These are phyloP conservation scores for Delia radicum DNA, from an alignment of 1,140 invertebrate genomes.

Conservation along the genomic window DNA sequence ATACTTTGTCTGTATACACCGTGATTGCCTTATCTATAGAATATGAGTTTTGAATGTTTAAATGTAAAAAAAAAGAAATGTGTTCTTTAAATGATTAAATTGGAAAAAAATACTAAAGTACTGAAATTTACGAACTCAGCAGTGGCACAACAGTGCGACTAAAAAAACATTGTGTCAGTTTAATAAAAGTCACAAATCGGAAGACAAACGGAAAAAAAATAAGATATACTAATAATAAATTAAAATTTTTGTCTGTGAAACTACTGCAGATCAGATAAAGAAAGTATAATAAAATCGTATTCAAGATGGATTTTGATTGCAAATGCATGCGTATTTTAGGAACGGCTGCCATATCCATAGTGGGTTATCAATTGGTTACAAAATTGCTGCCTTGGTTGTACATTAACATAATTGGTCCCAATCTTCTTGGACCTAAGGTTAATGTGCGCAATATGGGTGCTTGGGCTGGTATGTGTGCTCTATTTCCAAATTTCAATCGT, in stretches of 20 bases:
- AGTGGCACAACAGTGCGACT: background rate
- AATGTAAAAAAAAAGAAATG: background rate
- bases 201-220: background rate
- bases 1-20: background rate
- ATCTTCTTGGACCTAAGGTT: constrained; percentile 51
- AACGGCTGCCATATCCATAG: constrained; percentile 42
- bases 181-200: background rate
- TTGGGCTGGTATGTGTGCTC: constrained; percentile 57
- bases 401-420: constrained; percentile 53
- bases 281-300: background rate
- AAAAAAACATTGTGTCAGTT: background rate
- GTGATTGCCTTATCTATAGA: background rate
- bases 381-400: constrained; percentile 55
- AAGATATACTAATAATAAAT: background rate
- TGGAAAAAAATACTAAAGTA: background rate
- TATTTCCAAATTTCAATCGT: no score
- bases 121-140: background rate
- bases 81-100: background rate
- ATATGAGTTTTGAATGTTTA: constrained; percentile 9
- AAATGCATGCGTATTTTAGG: constrained; percentile 36
- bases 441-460: constrained; percentile 55
- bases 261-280: no score
- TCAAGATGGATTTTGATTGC: constrained; percentile 37
- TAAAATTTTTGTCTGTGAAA: background rate
- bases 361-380: constrained; percentile 44